Conservation (phyloP, 2,888 invertebrate genomes). For the Parapristionchus giblindavisi region DNA sequence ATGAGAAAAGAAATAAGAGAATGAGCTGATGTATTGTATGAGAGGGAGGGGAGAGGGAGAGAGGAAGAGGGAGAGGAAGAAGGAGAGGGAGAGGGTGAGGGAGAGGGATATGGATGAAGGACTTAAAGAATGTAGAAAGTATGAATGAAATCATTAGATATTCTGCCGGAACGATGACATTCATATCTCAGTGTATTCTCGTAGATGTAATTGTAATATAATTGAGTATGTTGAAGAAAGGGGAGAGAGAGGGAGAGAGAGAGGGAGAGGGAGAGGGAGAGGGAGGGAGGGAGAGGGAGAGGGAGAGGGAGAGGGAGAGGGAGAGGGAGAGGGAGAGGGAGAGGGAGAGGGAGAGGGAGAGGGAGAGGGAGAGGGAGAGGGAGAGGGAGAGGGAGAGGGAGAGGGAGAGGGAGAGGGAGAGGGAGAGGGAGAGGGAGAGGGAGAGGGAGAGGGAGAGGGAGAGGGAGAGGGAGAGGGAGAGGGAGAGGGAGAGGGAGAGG, state of each 20-base stretch:
- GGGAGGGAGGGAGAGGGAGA: not conserved
- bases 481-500: not conserved
- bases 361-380: not conserved
- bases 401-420: constrained; percentile 2
- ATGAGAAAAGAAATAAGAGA: constrained; percentile 23
- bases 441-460: not conserved
- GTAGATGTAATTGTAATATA: not conserved
- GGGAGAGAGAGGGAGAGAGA: constrained; percentile 1
- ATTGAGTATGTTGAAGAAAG: not conserved
- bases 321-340: constrained; percentile 3
- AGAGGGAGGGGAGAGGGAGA: not conserved
- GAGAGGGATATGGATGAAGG: not conserved
- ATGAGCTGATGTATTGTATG: constrained; percentile 4
- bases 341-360: constrained; percentile 3
- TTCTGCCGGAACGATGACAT: not conserved
- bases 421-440: not conserved
- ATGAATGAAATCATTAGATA: not conserved
- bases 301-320: constrained; percentile 1
- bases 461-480: not conserved
- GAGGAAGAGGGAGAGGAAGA: constrained; percentile 24
- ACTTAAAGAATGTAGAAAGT: not conserved
- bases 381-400: not conserved
- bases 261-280: not conserved
- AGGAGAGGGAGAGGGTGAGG: constrained; percentile 10
- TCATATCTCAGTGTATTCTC: too few relatives aligned